A percentile compares a stretch with the other conserved stretches of the same genome.
Conservation (phyloP, 2,797 vertebrate genomes). For the Sorex maritimensis region DNA sequence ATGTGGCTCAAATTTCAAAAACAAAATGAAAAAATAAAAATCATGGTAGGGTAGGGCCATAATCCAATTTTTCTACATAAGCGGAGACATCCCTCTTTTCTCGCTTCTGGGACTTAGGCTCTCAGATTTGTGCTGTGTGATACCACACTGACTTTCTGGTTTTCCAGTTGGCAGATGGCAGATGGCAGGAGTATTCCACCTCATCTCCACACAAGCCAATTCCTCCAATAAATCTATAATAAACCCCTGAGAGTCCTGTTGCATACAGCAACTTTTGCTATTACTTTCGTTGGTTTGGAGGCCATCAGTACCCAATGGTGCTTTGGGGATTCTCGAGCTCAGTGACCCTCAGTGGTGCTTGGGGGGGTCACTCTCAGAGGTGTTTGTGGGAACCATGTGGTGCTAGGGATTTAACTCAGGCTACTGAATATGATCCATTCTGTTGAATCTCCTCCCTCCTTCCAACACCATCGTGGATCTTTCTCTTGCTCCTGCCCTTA, state of each 20-base stretch:
- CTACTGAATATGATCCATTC: too few species aligned
- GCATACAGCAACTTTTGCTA: not conserved
- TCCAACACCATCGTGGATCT: too few species aligned
- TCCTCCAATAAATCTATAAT: not conserved
- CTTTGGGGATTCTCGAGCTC: too few species aligned
- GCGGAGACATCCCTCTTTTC: not conserved
- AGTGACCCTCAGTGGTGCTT: too few species aligned
- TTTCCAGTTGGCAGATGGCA: not conserved
- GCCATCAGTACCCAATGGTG: too few species aligned
- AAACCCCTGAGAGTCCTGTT: not conserved
- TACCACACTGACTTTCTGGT: not conserved
- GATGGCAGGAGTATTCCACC: not conserved
- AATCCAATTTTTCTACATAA: not conserved
- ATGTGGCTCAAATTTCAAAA: too few species aligned
- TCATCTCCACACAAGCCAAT: not conserved
- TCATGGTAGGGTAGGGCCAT: not conserved
- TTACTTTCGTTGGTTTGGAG: too few species aligned
- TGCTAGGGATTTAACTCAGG: too few species aligned
- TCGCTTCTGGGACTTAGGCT: not conserved
- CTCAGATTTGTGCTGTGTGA: not conserved
- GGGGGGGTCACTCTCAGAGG: too few species aligned
- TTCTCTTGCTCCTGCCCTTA: not conserved
- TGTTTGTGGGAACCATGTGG: too few species aligned
- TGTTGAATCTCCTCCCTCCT: too few species aligned
- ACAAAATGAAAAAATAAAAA: too few species aligned